Base-by-base conservation (phyloP, 2,888 invertebrate species). In the Drosophila birchii region DNA sequence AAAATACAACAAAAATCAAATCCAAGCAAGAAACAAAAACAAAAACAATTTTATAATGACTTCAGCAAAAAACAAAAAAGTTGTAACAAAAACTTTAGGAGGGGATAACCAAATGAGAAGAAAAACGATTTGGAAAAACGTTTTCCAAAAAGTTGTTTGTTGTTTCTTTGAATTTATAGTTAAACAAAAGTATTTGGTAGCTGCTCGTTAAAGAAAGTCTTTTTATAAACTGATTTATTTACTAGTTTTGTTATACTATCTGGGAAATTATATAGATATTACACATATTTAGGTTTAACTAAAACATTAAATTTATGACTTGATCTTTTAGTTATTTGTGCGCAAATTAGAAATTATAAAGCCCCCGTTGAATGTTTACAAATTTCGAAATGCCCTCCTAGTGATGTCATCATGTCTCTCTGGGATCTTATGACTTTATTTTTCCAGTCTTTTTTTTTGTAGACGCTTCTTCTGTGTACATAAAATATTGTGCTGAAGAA, bases 371-470 rank as follows among this genome's bases (percentile, higher is more conserved):
- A 23, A 55, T 43, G 29, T 20, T 16, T 34, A 43, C 41, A 41
- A 41, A 57, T 57, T 56, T 57, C 56, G 23, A 14, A 61, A 61
- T 41, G 29, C 39, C 55, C 26, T 26, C 55, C 26, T 26, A 18
- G 20, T 62, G 62, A 62, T 57, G 62, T 62, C 62, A 62, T 57
- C n/a, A n/a, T n/a, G n/a, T n/a, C 26, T 18, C 29, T 38, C 34
- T 36, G 51, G 7, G 44, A 62, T 62, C 62, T 62, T 58, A 62
- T 57, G 62, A 62, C 62, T 62, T 45, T 45, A 62, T 57, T 62
- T 62, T 34, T 62, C n/a, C 57, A 29, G 57, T 66, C 51, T 51
- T 61, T 29, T 44, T 51, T 43, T 61, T 29, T 44, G 44, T 43
- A 36, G 12, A 45, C 57, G 44, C 45, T 62, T 62, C 44, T 62